Conservation (phyloP, 2,797 vertebrate species). For the Typhlichthys eigenmanni region DNA sequence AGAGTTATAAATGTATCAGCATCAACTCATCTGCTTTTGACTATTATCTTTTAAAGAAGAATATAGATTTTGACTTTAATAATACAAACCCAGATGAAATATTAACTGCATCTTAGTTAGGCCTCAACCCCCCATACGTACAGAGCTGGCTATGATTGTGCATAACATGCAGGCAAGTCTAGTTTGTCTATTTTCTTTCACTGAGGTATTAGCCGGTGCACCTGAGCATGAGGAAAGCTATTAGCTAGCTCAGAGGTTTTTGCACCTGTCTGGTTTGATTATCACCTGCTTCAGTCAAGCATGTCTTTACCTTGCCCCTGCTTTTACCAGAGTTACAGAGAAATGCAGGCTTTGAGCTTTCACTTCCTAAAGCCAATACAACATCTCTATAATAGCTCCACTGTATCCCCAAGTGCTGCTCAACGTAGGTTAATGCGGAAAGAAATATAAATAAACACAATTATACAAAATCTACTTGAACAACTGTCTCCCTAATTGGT, state of each 20-base stretch:
- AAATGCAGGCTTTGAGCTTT: background rate
- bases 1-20: background rate
- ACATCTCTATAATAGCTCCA: background rate
- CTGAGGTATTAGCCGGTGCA: conserved; percentile 30
- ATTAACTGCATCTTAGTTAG: background rate
- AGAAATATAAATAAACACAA: background rate
- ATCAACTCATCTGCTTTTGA: conserved; percentile 13
- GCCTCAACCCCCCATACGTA: background rate
- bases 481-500: background rate
- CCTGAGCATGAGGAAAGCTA: conserved; percentile 18
- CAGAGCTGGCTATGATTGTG: background rate
- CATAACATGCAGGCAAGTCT: conserved; percentile 17
- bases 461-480: background rate
- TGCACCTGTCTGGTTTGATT: conserved; percentile 7
- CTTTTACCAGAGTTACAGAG: conserved; percentile 2
- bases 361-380: background rate
- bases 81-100: background rate
- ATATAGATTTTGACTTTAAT: background rate
- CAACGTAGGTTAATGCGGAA: too few relatives aligned
- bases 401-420: background rate
- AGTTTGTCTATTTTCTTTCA: conserved; percentile 12
- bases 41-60: conserved; percentile 8
- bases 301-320: background rate
- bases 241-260: conserved; percentile 18
- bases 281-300: conserved; percentile 11